These are phyloP conservation scores for Trachythela sp. DNA, from an alignment of 64 coral and sea anemone genomes.

Conservation along the genomic window DNA sequence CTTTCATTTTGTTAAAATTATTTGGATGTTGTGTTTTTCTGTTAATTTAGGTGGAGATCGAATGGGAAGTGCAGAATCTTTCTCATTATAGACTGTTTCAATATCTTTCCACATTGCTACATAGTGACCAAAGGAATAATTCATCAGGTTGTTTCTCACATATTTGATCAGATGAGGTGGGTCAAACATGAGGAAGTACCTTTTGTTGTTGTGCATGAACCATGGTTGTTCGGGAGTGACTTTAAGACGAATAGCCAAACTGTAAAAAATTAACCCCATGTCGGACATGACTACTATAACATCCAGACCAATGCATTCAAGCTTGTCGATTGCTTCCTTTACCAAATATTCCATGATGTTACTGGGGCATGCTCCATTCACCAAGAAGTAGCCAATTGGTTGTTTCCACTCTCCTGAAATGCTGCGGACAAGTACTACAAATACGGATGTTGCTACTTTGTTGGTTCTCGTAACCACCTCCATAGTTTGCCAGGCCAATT, in stretches of 20 bases:
- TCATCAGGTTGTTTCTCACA: background rate
- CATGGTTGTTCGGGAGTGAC: background rate
- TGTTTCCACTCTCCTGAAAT: conserved; percentile 15
- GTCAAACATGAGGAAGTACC: background rate
- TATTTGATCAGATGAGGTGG: background rate
- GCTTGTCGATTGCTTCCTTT: background rate
- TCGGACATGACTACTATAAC: background rate
- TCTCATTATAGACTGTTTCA: background rate
- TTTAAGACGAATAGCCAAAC: background rate
- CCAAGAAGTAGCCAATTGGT: conserved; percentile 13
- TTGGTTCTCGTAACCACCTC: background rate
- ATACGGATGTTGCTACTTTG: background rate
- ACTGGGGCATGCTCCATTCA: background rate
- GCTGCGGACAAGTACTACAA: background rate
- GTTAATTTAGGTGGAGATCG: conserved; percentile 8
- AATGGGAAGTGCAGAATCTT: background rate
- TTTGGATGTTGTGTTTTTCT: background rate
- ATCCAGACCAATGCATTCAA: background rate
- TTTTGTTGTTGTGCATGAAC: background rate
- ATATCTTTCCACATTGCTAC: background rate
- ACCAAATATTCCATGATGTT: background rate
- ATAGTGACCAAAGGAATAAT: background rate
- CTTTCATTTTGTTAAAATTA: too few species aligned
- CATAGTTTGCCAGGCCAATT: conserved; percentile 13
- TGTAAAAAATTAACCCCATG: background rate